Conservation (phyloP, 2,113 vertebrate genomes). For the Myiagra hebetior region DNA sequence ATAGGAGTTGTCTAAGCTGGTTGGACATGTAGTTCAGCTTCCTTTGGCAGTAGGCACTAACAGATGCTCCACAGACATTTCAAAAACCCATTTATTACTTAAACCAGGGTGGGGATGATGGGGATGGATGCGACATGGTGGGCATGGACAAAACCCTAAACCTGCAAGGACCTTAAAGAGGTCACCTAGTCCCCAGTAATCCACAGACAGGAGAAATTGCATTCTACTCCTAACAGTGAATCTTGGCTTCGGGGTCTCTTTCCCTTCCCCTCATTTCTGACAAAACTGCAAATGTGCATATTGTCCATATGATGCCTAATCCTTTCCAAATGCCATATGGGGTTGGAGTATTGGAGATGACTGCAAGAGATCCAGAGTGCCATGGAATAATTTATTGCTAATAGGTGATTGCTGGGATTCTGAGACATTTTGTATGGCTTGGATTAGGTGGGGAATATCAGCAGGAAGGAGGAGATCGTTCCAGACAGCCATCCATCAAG, state of each 20-base stretch:
- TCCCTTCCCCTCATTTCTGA: neutral
- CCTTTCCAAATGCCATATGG: neutral
- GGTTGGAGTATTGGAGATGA: neutral
- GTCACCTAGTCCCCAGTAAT: neutral
- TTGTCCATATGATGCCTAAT: neutral
- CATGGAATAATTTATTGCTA: neutral
- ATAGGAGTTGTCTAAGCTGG: neutral
- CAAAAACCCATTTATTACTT: neutral
- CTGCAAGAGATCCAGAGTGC: neutral
- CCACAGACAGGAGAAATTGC: neutral
- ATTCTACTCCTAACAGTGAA: neutral
- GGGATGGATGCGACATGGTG: neutral
- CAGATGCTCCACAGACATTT: neutral
- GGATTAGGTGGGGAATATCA: neutral
- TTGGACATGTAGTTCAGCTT: neutral
- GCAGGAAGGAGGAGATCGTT: neutral
- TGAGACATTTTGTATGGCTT: neutral
- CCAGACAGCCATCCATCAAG: slow-evolving; percentile 13
- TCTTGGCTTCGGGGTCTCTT: neutral
- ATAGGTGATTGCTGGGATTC: neutral
- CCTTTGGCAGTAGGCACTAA: neutral
- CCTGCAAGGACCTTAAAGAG: neutral
- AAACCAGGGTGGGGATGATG: fast-evolving
- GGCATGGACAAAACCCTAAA: neutral
- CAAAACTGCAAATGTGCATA: neutral